Conservation (phyloP, 2,888 invertebrate species). For the Aphodius sticticus region DNA sequence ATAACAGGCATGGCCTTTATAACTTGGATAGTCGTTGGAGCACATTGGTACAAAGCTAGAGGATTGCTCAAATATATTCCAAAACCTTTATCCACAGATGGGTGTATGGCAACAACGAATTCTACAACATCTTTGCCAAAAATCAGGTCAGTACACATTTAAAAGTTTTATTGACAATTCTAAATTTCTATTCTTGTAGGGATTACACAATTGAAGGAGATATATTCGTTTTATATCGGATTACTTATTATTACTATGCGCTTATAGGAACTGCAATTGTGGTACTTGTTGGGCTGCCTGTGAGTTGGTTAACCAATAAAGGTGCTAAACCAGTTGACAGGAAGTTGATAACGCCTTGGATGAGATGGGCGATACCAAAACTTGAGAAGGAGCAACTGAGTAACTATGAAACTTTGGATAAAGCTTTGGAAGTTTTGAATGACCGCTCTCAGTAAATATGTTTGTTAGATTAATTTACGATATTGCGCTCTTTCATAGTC, state of each 20-base stretch:
- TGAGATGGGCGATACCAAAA: slow-evolving; percentile 34
- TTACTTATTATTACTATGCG: slow-evolving; percentile 43
- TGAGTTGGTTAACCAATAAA: slow-evolving; percentile 40
- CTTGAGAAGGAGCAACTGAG: slow-evolving; percentile 14
- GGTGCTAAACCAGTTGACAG: slow-evolving; percentile 33
- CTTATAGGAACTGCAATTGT: slow-evolving; percentile 37
- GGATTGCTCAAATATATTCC: slow-evolving; percentile 42
- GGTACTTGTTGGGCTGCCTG: slow-evolving; percentile 37
- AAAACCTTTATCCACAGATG: slow-evolving; percentile 46
- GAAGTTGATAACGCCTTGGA: slow-evolving; percentile 40
- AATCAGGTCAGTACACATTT: neutral
- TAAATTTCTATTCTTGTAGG: neutral
- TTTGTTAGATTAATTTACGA: neutral
- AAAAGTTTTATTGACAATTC: neutral
- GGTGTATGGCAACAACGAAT: slow-evolving; percentile 38
- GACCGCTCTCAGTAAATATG: slow-evolving; percentile 9
- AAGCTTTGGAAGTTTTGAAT: slow-evolving; percentile 5
- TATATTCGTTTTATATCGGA: slow-evolving; percentile 38
- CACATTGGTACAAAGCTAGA: slow-evolving; percentile 44
- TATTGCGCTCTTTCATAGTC: neutral
- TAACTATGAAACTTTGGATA: slow-evolving; percentile 16
- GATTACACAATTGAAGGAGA: slow-evolving; percentile 15
- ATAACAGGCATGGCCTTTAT: slow-evolving; percentile 28
- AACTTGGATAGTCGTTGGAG: slow-evolving; percentile 40
- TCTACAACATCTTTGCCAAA: neutral